Base-by-base conservation (phyloP, 37 sponge, comb jelly and placozoan species). In the Halisarca cf. caerulea region DNA sequence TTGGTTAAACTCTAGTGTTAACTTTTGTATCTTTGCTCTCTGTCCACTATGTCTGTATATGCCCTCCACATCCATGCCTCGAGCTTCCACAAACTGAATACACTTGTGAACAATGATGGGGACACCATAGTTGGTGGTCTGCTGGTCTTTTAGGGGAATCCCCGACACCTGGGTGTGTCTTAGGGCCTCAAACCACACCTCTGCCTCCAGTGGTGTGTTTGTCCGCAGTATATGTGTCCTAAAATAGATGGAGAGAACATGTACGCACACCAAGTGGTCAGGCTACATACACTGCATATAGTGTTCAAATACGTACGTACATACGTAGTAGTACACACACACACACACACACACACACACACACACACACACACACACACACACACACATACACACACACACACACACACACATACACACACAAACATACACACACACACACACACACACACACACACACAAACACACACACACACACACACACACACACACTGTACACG, bases 51-150 rank as follows among this genome's bases (percentile, higher is more conserved):
- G 69, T 44, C 96, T 33, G 86, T 95, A 95, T 30, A 95, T n/a
- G 27, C 96, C 96, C 75, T 92, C 88, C 27, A 66, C 73, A 8
- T 92, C 91, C 82, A 92, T 38, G 0, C 94, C 96, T 57, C 73
- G 40, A 2, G 83, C 54, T 80, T 95, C 96, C 39, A 95, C 83
- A 62, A 95, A 95, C 89, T 91, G 90, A 35, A 95, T 81, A 58
- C 96, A 95, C 82, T 95, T 95, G 88, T 92, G 90, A 8, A 95
- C 86, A 20, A 95, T 69, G 53, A 95, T 70, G 7, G 96, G 96
- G 21, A 95, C 86, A 25, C 84, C 81, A 15, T 58, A 60, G 51
- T 64, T 79, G 9, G 89, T 88, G 33, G 62, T 55, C 30, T 79
- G 59, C 60, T 94, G 94, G 38, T 90, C 91, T 34, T 57, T 20